Evolutionary conservation across 2,888 invertebrate species (phyloP).

Genomic region (Laspeyria flexula): DNA sequence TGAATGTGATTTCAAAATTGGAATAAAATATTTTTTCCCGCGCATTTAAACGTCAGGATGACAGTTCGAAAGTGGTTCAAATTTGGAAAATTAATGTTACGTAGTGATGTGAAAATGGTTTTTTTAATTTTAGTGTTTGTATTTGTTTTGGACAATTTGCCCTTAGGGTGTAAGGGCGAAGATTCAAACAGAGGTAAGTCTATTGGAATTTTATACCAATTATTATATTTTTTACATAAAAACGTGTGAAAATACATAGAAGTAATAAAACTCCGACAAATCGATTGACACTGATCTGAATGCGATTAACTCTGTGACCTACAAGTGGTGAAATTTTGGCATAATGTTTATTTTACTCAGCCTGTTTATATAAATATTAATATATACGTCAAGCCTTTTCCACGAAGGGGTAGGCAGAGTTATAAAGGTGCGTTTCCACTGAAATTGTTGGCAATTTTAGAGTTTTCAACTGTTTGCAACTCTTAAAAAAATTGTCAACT

Average conservation of each 20-base stretch:
- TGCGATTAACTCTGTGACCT: neutral
- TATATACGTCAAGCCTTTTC: no score
- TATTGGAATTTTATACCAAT: no score
- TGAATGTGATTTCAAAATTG: constrained; percentile 50
- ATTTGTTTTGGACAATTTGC: constrained; percentile 69
- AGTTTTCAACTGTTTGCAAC: no score
- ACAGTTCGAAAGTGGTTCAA: constrained; percentile 75
- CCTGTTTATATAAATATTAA: neutral
- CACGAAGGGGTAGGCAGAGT: no score
- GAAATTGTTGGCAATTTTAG: no score
- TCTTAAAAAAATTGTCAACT: no score
- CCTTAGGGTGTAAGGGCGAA: constrained; percentile 62
- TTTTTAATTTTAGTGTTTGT: constrained; percentile 71
- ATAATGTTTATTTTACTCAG: neutral
- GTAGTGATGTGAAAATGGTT: constrained; percentile 76
- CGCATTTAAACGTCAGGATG: constrained; percentile 71
- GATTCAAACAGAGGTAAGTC: constrained; percentile 67
- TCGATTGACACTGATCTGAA: neutral
- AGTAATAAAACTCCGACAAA: no score
- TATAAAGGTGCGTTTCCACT: no score
- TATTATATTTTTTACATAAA: no score
- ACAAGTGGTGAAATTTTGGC: neutral
- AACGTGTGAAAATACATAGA: no score
- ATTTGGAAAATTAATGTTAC: constrained; percentile 58
- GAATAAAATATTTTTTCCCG: constrained; percentile 53